These are phyloP conservation scores for Mythimna vitellina DNA, from an alignment of 2,888 invertebrate genomes.

Conservation along the genomic window DNA sequence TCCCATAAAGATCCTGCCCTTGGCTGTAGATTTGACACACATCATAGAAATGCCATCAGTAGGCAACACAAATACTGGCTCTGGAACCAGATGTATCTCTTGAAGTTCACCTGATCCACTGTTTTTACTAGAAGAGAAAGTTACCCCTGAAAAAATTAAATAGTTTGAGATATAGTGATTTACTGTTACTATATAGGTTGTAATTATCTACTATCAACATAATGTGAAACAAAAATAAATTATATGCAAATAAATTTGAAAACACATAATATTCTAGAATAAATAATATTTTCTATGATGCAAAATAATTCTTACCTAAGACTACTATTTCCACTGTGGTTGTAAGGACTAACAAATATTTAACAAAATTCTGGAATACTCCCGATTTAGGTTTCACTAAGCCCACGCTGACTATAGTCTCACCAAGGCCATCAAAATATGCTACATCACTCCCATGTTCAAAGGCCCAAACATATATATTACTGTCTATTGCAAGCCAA, in stretches of 20 bases:
- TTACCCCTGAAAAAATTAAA: conserved; percentile 83
- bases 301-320: conserved; percentile 92
- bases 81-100: conserved; percentile 97
- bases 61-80: conserved; percentile 97
- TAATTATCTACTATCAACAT: not conserved
- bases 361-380: conserved; percentile 97
- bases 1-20: conserved; percentile 98
- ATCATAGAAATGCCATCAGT: conserved; percentile 97
- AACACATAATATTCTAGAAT: not conserved
- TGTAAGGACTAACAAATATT: conserved; percentile 96
- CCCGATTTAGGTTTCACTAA: conserved; percentile 96
- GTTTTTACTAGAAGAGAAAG: conserved; percentile 88
- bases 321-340: conserved; percentile 98
- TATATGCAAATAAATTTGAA: not conserved
- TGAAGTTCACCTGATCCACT: conserved; percentile 89
- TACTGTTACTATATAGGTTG: not conserved
- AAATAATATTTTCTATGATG: not conserved
- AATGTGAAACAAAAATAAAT: not conserved
- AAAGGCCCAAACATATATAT: conserved; percentile 99
- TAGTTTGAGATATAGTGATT: not conserved
- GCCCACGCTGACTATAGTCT: conserved; percentile 98
- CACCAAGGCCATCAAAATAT: conserved; percentile 98
- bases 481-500: conserved; percentile 99
- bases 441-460: conserved; percentile 98
- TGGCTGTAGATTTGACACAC: conserved; percentile 94